These are phyloP conservation scores for Lepidostoma basale DNA, from an alignment of 1,140 invertebrate genomes.

Conservation along the genomic window DNA sequence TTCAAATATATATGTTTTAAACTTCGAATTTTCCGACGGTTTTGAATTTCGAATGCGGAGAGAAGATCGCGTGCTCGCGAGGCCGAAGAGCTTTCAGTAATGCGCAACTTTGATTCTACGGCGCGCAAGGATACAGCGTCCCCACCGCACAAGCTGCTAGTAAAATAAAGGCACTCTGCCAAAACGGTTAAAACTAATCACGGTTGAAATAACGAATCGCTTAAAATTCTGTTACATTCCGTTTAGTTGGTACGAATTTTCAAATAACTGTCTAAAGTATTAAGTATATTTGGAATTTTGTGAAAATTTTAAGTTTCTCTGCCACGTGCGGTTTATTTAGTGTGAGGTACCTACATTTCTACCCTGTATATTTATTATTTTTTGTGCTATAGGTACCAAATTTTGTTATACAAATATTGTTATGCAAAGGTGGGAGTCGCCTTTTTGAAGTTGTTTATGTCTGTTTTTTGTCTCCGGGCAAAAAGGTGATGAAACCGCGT, in stretches of 20 bases:
- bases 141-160: background rate
- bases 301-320: slow-evolving; percentile 8
- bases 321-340: slow-evolving; percentile 16
- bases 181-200: no score
- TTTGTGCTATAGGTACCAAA: no score
- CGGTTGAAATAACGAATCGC: no score
- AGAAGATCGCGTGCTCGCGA: background rate
- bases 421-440: background rate
- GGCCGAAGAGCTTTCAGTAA: slow-evolving; percentile 10
- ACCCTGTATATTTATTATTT: no score
- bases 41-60: background rate
- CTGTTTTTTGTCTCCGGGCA: background rate
- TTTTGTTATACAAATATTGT: background rate
- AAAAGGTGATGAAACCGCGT: background rate
- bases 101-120: background rate
- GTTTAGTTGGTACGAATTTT: no score
- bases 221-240: no score
- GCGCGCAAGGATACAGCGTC: background rate
- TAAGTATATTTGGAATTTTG: no score
- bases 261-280: no score
- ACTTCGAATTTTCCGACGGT: no score
- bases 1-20: no score
- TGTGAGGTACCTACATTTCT: no score
- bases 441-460: background rate
- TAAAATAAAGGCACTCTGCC: no score